Evolutionary conservation across 2,797 vertebrate species (phyloP).

Genomic region (Clarias laeviceps): DNA sequence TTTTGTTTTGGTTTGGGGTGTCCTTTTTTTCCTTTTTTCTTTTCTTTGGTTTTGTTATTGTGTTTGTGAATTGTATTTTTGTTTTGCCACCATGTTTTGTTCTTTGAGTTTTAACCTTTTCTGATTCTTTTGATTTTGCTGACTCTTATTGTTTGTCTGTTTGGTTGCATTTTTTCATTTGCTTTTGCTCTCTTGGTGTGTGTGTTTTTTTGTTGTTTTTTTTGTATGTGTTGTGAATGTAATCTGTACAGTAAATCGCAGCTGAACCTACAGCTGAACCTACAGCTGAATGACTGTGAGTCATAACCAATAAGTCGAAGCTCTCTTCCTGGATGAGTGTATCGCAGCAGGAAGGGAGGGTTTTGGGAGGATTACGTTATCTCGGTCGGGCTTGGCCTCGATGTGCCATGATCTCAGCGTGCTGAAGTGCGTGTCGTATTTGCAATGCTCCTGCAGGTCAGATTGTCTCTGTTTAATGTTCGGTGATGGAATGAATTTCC

Average conservation of each 20-base stretch:
- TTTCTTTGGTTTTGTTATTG: neutral
- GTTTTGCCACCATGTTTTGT: neutral
- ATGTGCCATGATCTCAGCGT: slow-evolving; percentile 14
- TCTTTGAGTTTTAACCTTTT: neutral
- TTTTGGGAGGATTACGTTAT: slow-evolving; percentile 29
- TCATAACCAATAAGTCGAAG: slow-evolving; percentile 35
- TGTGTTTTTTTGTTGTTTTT: no score
- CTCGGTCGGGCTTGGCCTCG: slow-evolving; percentile 11
- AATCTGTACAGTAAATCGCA: slow-evolving; percentile 25
- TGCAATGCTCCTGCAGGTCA: neutral
- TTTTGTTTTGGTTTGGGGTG: neutral
- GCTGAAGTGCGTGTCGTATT: slow-evolving; percentile 12
- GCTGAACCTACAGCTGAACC: neutral
- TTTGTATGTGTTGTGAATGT: neutral
- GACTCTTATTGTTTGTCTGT: neutral
- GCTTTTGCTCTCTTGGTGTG: neutral
- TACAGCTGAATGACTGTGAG: slow-evolving; percentile 26
- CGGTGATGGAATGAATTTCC: neutral
- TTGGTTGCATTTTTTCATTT: neutral
- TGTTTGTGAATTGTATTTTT: neutral
- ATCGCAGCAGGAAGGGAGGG: slow-evolving; percentile 11
- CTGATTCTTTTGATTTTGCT: neutral
- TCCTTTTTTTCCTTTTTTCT: neutral
- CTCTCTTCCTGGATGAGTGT: neutral
- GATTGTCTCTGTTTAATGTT: neutral